phyloP scores from a whole-genome alignment of 2,113 vertebrate genomes.

The Dasyornis broadbenti region DNA sequence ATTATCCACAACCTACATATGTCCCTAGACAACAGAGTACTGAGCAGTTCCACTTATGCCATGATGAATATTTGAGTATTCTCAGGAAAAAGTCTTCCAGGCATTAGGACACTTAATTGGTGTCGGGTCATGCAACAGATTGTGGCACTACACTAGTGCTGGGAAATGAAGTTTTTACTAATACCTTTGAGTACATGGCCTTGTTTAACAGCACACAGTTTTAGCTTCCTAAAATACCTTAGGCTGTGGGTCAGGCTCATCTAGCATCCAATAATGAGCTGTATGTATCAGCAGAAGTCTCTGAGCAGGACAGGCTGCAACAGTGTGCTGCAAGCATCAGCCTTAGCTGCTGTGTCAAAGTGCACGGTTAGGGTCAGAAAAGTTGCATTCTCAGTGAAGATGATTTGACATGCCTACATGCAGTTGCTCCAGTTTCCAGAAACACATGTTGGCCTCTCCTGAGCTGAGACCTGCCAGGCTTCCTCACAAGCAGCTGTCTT shows the following conservation, averaged over 20 bases:
- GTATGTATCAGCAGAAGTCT: neutral
- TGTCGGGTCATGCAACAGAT: neutral
- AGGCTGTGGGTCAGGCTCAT: neutral
- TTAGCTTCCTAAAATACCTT: neutral
- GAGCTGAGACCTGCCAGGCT: neutral
- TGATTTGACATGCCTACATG: neutral
- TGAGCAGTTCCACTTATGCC: neutral
- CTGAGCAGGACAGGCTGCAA: neutral
- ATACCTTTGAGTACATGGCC: neutral
- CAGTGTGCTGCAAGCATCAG: neutral
- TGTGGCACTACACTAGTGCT: neutral
- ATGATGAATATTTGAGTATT: neutral
- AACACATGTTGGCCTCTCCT: accelerated
- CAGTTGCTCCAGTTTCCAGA: neutral
- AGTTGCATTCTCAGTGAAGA: neutral
- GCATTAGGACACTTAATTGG: neutral
- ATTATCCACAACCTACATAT: neutral
- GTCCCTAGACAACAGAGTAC: neutral
- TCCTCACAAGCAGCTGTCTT: neutral
- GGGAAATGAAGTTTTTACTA: neutral
- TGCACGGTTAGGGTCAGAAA: neutral
- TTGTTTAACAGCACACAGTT: neutral
- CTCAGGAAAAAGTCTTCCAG: neutral
- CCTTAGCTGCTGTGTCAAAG: neutral
- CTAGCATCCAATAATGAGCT: neutral